A percentile compares a stretch with the other conserved stretches of the same genome.
Evolutionary conservation across 2,797 vertebrate species (phyloP).

Genomic region (Schizopygopsis malacanthus): DNA sequence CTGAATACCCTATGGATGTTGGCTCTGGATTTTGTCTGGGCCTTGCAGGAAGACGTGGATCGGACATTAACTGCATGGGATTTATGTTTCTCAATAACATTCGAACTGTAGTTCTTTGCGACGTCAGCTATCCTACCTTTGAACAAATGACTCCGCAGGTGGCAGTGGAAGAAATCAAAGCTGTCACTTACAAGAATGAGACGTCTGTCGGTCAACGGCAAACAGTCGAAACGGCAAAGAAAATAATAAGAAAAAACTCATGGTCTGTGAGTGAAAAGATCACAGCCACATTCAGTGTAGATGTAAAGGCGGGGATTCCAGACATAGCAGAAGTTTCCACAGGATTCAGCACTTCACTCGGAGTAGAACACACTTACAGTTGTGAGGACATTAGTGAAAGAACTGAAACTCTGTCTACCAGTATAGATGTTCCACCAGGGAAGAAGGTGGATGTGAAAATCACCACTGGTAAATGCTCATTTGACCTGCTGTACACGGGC

Average conservation of each 20-base stretch:
- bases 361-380: background rate
- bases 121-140: constrained; percentile 47
- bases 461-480: background rate
- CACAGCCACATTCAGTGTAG: background rate
- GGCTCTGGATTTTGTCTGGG: constrained; percentile 53
- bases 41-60: background rate
- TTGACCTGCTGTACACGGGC: constrained; percentile 46
- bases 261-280: constrained; percentile 41
- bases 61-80: constrained; percentile 41
- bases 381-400: background rate
- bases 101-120: constrained; percentile 21
- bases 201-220: constrained; percentile 6
- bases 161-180: constrained; percentile 42
- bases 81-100: constrained; percentile 41
- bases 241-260: background rate
- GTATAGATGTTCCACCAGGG: constrained; percentile 26
- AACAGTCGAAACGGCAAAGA: constrained; percentile 30
- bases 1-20: constrained; percentile 16
- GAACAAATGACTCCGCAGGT: background rate
- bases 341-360: background rate
- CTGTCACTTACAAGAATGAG: constrained; percentile 21
- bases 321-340: background rate
- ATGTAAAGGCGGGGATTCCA: constrained; percentile 39
- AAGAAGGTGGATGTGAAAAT: constrained; percentile 33
- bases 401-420: constrained; percentile 20